Base-by-base conservation (phyloP, 2,797 vertebrate genomes). In the Poliocrania exsul region DNA sequence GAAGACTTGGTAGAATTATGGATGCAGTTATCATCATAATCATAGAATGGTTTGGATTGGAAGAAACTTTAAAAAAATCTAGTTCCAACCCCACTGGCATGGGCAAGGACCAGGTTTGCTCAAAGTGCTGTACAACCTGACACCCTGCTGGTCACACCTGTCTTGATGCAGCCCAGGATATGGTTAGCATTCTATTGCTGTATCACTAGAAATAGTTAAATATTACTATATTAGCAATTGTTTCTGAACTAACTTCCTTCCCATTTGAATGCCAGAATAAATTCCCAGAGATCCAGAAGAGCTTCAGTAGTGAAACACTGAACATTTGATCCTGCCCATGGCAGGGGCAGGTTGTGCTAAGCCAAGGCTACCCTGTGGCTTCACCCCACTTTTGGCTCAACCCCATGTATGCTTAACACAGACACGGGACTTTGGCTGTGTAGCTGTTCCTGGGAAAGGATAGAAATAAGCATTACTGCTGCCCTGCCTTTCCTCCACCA, bases 341-440 rank as follows among this genome's bases (percentile, higher is more conserved):
- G n/a, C 2, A 0, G 1, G 14, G 29, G 29, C 38, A 70, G 53
- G 56, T 40, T 23, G 4, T 2, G 2, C 29, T 26, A 28, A 79
- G 15, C 44, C 50, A 28, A 61, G 29, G 21, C 2, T 19, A 8
- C 16, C 1, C 0, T 10, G 31, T 1, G 0, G 40, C 24, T 67
- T 93, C 60, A 21, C 13, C 12, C n/a, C 46, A 46, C 13, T 54
- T 74, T 35, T 3, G 4, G 28, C 28, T 73, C 5, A 3, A 19
- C 38, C 38, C 38, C 2, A 0, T 1, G 5, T 15, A 24, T 4
- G 3, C 69, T 56, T 28, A 49, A 24, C 35, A 17, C 28, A 21
- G 16, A 44, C 24, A 28, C 0, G 0, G 25, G 62, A 18, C 31
- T 86, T 57, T 37, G 14, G 23, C 9, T 38, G 21, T 4, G 0